phyloP scores from a whole-genome alignment of 2,888 invertebrate genomes.

The Caenorhabditis zanzibari region DNA sequence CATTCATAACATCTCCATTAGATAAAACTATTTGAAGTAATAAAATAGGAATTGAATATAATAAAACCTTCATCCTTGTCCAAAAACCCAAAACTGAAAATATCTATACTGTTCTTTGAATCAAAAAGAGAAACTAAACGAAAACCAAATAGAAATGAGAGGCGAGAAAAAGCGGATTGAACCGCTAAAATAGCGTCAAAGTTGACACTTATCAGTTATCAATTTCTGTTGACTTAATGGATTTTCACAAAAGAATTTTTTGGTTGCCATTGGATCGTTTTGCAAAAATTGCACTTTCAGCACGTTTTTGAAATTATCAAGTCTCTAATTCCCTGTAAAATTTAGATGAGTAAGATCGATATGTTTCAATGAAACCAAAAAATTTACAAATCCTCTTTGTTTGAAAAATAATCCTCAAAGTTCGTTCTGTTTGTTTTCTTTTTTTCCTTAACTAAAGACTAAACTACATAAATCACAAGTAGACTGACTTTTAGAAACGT shows the following conservation, averaged over 20 bases:
- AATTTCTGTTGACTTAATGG: slow-evolving; percentile 48
- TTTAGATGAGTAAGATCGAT: not conserved
- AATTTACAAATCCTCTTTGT: slow-evolving; percentile 19
- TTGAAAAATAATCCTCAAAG: slow-evolving; percentile 10
- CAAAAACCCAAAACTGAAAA: slow-evolving; percentile 11
- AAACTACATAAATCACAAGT: slow-evolving; percentile 8
- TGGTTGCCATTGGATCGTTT: slow-evolving; percentile 1
- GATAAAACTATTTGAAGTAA: not conserved
- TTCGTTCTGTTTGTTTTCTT: slow-evolving; percentile 23
- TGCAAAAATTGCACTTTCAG: slow-evolving; percentile 19
- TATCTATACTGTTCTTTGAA: slow-evolving; percentile 16
- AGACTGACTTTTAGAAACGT: slow-evolving; percentile 3
- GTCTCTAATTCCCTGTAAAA: too few relatives aligned
- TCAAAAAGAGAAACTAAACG: slow-evolving; percentile 9
- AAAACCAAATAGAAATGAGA: slow-evolving; percentile 36
- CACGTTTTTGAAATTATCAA: slow-evolving; percentile 4
- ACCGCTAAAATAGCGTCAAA: slow-evolving; percentile 43
- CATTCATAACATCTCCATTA: slow-evolving; percentile 46
- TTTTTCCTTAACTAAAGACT: not conserved
- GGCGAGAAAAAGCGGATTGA: slow-evolving; percentile 63
- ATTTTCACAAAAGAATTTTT: slow-evolving; percentile 17
- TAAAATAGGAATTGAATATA: slow-evolving; percentile 16
- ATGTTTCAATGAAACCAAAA: not conserved
- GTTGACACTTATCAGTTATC: slow-evolving; percentile 55
- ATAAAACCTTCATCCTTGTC: slow-evolving; percentile 17